Conservation (phyloP, 2,113 vertebrate genomes). For the Dasypus novemcinctus region DNA sequence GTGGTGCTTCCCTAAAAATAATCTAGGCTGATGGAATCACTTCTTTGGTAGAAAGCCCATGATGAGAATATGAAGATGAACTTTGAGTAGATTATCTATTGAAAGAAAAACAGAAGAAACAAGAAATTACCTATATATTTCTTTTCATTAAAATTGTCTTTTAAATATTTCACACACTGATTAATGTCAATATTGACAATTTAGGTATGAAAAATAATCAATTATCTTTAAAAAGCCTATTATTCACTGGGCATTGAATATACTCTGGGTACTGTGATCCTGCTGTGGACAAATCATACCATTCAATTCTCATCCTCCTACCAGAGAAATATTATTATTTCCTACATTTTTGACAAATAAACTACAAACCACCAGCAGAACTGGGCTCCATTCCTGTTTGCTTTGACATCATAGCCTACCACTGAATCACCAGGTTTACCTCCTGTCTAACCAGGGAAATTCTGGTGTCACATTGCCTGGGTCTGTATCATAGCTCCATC, state of each 20-base stretch:
- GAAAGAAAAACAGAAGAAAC: neutral
- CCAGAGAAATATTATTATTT: neutral
- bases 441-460: neutral
- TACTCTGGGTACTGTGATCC: neutral
- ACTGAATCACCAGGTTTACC: neutral
- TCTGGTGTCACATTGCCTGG: neutral
- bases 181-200: neutral
- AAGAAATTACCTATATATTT: neutral
- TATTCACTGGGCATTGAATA: neutral
- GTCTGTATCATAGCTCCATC: neutral
- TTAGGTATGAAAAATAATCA: neutral
- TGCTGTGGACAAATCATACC: neutral
- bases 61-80: neutral
- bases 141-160: neutral
- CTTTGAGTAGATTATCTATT: neutral
- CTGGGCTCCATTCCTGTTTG: neutral
- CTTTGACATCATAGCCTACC: neutral
- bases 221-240: neutral
- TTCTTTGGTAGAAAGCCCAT: neutral
- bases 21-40: neutral
- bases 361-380: neutral
- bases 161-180: neutral
- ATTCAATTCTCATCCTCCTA: neutral
- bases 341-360: neutral
- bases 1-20: neutral